Evolutionary conservation across 2,797 vertebrate species (phyloP).

Genomic region (Antrozous pallidus): DNA sequence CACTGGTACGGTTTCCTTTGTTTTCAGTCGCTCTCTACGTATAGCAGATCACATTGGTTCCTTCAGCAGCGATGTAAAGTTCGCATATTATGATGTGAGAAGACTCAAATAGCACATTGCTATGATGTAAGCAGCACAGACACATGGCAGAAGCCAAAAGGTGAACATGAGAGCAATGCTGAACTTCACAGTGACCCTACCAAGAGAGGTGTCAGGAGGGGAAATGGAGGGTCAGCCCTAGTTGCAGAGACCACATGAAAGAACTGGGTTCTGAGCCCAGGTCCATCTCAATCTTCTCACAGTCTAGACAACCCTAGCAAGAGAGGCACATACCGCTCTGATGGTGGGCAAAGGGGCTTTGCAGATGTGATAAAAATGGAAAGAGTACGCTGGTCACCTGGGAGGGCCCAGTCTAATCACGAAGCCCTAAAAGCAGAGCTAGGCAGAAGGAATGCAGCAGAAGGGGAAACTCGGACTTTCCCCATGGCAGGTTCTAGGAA

Average conservation of each 20-base stretch:
- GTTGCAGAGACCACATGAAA: background rate
- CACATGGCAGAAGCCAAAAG: background rate
- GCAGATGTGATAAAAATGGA: background rate
- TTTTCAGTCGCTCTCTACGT: background rate
- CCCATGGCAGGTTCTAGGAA: background rate
- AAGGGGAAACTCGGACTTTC: background rate
- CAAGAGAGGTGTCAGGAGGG: background rate
- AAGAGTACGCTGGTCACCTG: background rate
- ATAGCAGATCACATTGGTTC: background rate
- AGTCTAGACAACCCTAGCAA: background rate
- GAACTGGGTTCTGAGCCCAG: background rate
- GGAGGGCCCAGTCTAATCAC: background rate
- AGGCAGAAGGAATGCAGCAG: background rate
- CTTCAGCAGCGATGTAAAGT: background rate
- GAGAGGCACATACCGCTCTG: background rate
- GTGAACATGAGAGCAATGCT: accelerated
- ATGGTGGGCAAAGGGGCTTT: background rate
- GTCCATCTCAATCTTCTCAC: background rate
- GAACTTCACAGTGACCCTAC: background rate
- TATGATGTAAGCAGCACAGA: background rate
- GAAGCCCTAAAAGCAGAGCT: background rate
- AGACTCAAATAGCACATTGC: background rate
- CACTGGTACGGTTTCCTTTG: background rate
- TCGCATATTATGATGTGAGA: background rate
- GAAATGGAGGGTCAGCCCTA: background rate